Base-by-base conservation (phyloP, 2,797 vertebrate genomes). In the Poeciliopsis gracilis region DNA sequence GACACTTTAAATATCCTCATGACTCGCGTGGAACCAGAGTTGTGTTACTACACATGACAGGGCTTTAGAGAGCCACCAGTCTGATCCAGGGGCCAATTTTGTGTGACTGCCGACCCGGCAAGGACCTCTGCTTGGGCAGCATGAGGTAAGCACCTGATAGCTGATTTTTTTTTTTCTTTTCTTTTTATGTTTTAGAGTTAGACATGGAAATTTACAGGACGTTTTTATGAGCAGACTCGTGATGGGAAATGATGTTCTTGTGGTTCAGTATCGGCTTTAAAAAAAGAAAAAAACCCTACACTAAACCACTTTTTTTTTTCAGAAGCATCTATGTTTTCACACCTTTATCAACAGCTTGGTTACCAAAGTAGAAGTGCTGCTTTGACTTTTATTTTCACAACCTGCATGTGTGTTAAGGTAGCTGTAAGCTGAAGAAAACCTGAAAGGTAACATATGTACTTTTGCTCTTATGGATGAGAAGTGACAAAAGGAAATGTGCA, bases 1-100 rank as follows among this genome's bases (percentile, higher is more conserved):
- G 88, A 86, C 80, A 90, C 92, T 94, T 94, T 93, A 94, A 93
- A 94, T 94, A 94, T 88, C 88, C 86, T 30, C 76, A 76, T 89
- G 91, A 90, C 88, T 85, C 57, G 81, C 57, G 83, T 72, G 87
- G 84, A 81, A 80, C 73, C 86, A 77, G 92, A 89, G 81, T 94
- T 92, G 88, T 87, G 89, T 94, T 94, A 91, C 94, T 87, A 82
- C 89, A 78, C 82, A 81, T 82, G 83, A 41, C 5, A 46, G 76
- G 77, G 82, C 81, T 90, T 77, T 91, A 90, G 87, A 78, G 71
- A 84, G 88, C 77, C 79, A 72, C 82, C 41, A 36, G 77, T 89
- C 89, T 87, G 79, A 93, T 89, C 87, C 85, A 53, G 78, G 84
- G 72, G 78, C 77, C 82, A 86, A 71, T 69, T 88, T 73, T 66